These are phyloP conservation scores for Chrysolophus pictus DNA, from an alignment of 2,797 vertebrate genomes.

Conservation along the genomic window DNA sequence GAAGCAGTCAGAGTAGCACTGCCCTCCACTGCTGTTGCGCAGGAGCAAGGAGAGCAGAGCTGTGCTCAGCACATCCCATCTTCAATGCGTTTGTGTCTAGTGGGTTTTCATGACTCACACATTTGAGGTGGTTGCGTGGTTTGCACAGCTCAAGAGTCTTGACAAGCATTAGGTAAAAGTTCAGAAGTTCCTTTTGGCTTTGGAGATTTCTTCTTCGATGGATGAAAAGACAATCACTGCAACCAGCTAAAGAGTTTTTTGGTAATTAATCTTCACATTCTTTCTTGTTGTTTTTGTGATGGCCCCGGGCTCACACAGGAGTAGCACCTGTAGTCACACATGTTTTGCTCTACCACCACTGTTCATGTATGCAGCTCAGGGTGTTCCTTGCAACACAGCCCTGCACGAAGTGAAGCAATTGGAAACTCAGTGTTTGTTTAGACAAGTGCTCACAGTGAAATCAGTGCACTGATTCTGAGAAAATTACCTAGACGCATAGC, in stretches of 20 bases:
- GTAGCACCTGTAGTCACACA: background rate
- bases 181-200: background rate
- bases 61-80: background rate
- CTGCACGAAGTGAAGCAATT: background rate
- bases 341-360: background rate
- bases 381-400: background rate
- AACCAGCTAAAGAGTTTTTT: background rate
- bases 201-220: background rate
- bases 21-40: background rate
- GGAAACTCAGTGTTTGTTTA: background rate
- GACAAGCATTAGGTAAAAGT: background rate
- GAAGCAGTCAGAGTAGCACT: background rate
- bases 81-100: background rate
- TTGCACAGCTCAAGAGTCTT: background rate
- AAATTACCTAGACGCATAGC: background rate
- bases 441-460: background rate
- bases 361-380: background rate
- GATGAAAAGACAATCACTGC: background rate
- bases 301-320: background rate
- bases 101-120: background rate
- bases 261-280: background rate
- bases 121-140: background rate
- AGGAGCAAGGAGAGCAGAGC: background rate
- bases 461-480: background rate
- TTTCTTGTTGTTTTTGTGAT: background rate